These are phyloP conservation scores for Hyperopisus bebe DNA, from an alignment of 2,113 vertebrate genomes.

Conservation along the genomic window DNA sequence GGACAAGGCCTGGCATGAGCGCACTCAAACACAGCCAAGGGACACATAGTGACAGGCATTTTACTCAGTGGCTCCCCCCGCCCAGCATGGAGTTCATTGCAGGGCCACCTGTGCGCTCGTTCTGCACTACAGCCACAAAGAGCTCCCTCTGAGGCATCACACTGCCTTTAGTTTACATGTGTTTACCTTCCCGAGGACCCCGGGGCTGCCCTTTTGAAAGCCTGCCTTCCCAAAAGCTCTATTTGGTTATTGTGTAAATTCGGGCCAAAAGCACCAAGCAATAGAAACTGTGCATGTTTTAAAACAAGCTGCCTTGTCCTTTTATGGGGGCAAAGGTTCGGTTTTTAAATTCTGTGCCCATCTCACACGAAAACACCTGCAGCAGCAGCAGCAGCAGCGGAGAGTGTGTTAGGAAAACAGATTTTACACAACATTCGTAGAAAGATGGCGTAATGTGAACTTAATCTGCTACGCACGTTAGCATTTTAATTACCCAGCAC, in stretches of 20 bases:
- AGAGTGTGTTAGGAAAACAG: not conserved
- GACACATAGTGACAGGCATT: not conserved
- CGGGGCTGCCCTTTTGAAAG: not conserved
- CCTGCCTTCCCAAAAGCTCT: not conserved
- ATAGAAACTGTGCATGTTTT: not conserved
- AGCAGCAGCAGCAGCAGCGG: not conserved
- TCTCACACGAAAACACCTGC: not conserved
- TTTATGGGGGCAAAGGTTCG: not conserved
- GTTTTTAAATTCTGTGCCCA: not conserved
- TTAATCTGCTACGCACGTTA: not conserved
- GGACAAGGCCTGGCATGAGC: slow-evolving; percentile 2
- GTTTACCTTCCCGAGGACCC: not conserved
- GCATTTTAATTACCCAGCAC: not conserved
- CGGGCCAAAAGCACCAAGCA: not conserved
- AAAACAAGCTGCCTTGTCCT: not conserved
- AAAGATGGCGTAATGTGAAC: not conserved
- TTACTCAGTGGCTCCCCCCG: not conserved
- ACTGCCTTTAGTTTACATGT: slow-evolving; percentile 1
- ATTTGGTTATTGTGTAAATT: not conserved
- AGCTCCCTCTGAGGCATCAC: not conserved
- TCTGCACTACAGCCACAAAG: not conserved
- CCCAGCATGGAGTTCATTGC: not conserved
- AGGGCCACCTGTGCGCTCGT: not conserved
- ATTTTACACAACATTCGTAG: not conserved
- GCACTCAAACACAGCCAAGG: not conserved